These are phyloP conservation scores for Agonopterix alstromeriana DNA, from an alignment of 2,888 invertebrate species.

Conservation along the genomic window DNA sequence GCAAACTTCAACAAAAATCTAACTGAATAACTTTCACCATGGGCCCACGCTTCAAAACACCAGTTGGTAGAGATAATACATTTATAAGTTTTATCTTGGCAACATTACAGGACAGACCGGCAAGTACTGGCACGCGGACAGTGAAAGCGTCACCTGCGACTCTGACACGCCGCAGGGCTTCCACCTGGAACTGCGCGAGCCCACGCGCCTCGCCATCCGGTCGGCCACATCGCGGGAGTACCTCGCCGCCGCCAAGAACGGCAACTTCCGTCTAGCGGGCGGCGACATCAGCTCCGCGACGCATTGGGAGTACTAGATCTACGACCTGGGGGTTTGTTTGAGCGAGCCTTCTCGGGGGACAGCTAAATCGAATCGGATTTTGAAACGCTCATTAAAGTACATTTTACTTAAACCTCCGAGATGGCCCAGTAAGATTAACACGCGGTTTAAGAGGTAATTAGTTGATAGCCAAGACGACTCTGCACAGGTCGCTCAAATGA, in stretches of 20 bases:
- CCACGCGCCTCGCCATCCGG: constrained; percentile 94
- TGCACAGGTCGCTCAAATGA: constrained; percentile 23
- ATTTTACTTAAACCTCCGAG: background rate
- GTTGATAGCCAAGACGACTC: background rate
- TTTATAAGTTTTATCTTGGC: too few species aligned
- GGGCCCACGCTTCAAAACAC: too few species aligned
- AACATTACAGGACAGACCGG: constrained; percentile 86
- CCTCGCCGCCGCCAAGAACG: constrained; percentile 93
- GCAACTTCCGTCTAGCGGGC: constrained; percentile 90
- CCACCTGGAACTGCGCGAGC: constrained; percentile 94
- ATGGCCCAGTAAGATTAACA: background rate
- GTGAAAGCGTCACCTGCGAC: constrained; percentile 91
- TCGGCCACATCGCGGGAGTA: constrained; percentile 84
- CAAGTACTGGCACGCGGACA: constrained; percentile 95
- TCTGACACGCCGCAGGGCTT: constrained; percentile 89
- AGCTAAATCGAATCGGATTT: too few species aligned
- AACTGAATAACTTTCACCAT: too few species aligned
- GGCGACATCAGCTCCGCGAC: constrained; percentile 87
- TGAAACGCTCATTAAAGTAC: background rate
- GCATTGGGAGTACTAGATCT: constrained; percentile 92
- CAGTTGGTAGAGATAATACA: too few species aligned
- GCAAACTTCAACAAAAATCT: too few species aligned
- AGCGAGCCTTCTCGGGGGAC: background rate
- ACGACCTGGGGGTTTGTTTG: background rate
- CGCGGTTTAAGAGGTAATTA: background rate